Conservation (phyloP, 2,797 vertebrate genomes). For the Coreius guichenoti region DNA sequence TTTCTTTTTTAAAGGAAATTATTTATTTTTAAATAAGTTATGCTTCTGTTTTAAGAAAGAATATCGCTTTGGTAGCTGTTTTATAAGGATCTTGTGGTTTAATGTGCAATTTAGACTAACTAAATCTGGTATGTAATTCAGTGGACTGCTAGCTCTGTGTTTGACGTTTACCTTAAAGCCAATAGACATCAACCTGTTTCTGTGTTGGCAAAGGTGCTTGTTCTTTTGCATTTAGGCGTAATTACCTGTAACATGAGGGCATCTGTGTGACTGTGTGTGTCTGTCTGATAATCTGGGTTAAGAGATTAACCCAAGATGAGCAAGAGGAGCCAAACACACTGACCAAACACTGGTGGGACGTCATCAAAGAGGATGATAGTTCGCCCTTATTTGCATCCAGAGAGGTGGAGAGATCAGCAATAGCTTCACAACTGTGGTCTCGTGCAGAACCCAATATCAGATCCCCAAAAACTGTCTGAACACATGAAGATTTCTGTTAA, state of each 20-base stretch:
- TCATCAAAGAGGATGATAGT: conserved; percentile 62
- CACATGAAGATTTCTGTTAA: neutral
- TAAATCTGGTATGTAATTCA: conserved; percentile 3
- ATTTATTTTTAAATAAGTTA: neutral
- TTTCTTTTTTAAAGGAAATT: neutral
- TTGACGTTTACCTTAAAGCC: neutral
- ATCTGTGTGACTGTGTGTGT: conserved; percentile 72
- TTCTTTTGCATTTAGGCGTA: conserved; percentile 41
- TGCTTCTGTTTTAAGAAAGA: neutral
- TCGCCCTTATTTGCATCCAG: conserved; percentile 53
- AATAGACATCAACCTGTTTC: neutral
- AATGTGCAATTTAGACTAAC: neutral
- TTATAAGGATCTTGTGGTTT: neutral
- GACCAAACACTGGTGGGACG: conserved; percentile 13
- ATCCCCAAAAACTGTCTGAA: neutral
- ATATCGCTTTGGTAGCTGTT: neutral
- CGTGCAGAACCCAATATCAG: neutral
- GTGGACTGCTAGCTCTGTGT: neutral
- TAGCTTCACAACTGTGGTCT: neutral
- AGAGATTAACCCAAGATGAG: conserved; percentile 80
- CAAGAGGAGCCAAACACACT: conserved; percentile 25
- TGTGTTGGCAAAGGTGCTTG: conserved; percentile 2
- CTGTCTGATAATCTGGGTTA: conserved; percentile 85
- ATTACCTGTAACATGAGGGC: conserved; percentile 73
- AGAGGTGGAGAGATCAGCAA: conserved; percentile 66